Conservation (phyloP, 2,888 invertebrate species). For the Dichetophora obliterata region DNA sequence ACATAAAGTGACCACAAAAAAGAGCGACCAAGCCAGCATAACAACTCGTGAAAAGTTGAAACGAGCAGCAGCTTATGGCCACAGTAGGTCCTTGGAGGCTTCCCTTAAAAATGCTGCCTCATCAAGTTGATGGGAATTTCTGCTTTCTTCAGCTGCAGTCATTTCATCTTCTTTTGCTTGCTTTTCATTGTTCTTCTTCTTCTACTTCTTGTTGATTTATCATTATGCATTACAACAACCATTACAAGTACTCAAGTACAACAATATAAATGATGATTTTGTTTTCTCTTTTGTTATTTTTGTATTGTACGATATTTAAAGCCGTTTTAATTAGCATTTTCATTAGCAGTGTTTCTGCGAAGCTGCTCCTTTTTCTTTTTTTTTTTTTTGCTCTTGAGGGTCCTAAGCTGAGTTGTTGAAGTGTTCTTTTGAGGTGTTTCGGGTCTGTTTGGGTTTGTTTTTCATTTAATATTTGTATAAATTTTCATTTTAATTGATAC, state of each 20-base stretch:
- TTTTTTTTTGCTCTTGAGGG: too few species aligned
- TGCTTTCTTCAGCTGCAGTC: background rate
- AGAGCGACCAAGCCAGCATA: background rate
- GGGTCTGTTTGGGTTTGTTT: too few species aligned
- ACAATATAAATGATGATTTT: background rate
- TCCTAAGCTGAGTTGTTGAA: too few species aligned
- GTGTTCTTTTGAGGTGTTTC: too few species aligned
- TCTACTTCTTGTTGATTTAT: slow-evolving; percentile 20
- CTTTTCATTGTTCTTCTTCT: background rate
- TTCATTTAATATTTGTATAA: too few species aligned
- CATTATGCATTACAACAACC: slow-evolving; percentile 17
- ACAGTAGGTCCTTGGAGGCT: background rate
- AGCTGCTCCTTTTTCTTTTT: too few species aligned
- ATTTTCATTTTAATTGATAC: too few species aligned
- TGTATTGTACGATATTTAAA: background rate
- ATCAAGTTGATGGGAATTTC: slow-evolving; percentile 17
- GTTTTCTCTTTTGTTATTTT: too few species aligned
- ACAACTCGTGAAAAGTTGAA: too few species aligned
- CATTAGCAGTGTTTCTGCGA: background rate
- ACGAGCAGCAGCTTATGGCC: background rate
- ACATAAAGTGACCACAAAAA: background rate
- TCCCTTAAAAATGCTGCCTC: background rate
- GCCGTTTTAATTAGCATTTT: slow-evolving; percentile 13
- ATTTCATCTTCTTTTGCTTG: background rate
- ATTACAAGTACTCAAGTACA: background rate